Conservation (phyloP, 2,888 invertebrate species). For the Nephrotoma guestfalica region DNA sequence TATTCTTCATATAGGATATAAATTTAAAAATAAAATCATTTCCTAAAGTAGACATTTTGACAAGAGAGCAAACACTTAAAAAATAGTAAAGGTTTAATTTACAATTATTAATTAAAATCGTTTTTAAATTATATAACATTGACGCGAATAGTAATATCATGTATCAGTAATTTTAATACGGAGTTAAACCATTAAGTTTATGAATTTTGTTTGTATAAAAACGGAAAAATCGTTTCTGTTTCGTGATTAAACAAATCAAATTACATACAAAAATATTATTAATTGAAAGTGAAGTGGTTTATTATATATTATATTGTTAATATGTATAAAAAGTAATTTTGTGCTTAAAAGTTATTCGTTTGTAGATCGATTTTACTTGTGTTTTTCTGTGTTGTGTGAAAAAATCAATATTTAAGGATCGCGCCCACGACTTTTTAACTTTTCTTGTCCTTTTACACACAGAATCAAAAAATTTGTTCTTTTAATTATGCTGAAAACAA, state of each 20-base stretch:
- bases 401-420: neutral
- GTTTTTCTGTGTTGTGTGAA: neutral
- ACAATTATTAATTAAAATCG: neutral
- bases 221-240: neutral
- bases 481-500: neutral
- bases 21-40: neutral
- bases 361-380: neutral
- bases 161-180: neutral
- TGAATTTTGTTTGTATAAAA: neutral
- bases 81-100: neutral
- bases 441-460: neutral
- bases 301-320: neutral
- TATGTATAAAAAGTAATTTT: neutral
- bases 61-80: neutral
- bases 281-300: neutral
- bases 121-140: neutral
- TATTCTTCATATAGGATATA: neutral
- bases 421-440: neutral
- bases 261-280: neutral
- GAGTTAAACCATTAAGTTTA: neutral
- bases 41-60: neutral
- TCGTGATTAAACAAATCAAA: neutral
- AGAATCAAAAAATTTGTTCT: neutral
- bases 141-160: neutral
- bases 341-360: neutral